phyloP scores from a whole-genome alignment of 2,888 invertebrate genomes.

The Malthinus flaveolus region DNA sequence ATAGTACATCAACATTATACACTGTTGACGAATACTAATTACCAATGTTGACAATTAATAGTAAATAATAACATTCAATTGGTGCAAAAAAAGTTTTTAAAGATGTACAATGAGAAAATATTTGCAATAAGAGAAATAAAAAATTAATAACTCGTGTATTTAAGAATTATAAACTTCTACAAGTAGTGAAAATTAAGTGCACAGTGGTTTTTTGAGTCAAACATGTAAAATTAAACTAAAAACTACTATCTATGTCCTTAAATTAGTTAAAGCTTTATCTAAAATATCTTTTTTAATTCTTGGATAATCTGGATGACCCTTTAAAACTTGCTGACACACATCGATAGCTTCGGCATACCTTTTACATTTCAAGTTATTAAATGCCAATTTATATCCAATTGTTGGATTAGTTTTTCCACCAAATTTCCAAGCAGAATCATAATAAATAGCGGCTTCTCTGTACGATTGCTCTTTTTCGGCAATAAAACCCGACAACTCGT shows the following conservation, averaged over 20 bases:
- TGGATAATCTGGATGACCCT: conserved; percentile 83
- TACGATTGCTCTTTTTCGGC: conserved; percentile 92
- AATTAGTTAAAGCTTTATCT: conserved; percentile 82
- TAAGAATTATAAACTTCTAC: no score
- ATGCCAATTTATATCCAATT: conserved; percentile 91
- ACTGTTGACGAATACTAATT: no score
- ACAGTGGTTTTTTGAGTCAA: no score
- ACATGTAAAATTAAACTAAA: no score
- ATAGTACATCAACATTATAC: no score
- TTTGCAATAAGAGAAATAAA: no score
- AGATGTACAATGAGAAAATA: no score
- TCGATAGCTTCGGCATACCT: conserved; percentile 90
- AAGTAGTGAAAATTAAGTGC: no score
- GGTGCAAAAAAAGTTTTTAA: no score
- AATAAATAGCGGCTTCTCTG: conserved; percentile 79
- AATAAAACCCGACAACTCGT: conserved; percentile 84
- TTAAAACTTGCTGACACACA: conserved; percentile 81
- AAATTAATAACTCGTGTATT: no score
- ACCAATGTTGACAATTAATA: no score
- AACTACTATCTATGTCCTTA: conserved; percentile 68
- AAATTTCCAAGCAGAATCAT: conserved; percentile 84
- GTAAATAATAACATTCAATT: no score
- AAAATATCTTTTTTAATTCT: conserved; percentile 91
- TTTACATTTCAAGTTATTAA: conserved; percentile 88
- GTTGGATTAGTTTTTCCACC: conserved; percentile 80